phyloP scores from a whole-genome alignment of 2,113 vertebrate genomes.

The Callopanchax toddi region DNA sequence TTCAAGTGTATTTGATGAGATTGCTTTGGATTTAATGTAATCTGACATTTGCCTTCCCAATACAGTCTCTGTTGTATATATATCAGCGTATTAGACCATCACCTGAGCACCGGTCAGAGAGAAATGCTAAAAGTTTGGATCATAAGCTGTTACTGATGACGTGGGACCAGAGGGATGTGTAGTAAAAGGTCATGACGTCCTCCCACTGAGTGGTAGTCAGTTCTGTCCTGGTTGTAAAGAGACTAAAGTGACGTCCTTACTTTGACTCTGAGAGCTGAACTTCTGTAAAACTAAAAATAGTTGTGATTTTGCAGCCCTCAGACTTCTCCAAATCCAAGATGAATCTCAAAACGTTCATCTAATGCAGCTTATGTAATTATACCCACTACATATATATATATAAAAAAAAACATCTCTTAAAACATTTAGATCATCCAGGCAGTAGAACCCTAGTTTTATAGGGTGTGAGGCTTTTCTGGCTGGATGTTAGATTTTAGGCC shows the following conservation, averaged over 20 bases:
- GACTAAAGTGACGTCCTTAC: background rate
- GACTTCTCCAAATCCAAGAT: background rate
- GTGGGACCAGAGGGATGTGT: constrained; percentile 33
- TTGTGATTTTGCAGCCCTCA: background rate
- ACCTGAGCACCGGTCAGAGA: constrained; percentile 8
- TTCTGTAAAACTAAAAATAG: background rate
- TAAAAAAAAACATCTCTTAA: constrained; percentile 14
- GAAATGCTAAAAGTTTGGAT: constrained; percentile 1
- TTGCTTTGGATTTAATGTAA: constrained; percentile 22
- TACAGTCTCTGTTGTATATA: too few species aligned
- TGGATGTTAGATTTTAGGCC: constrained; percentile 22
- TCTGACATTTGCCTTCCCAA: constrained; percentile 27
- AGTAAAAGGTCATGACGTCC: background rate
- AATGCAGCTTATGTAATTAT: constrained; percentile 54
- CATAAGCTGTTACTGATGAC: constrained; percentile 58
- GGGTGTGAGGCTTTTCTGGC: constrained; percentile 36
- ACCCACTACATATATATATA: constrained; percentile 37
- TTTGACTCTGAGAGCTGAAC: background rate
- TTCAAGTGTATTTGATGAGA: constrained; percentile 3
- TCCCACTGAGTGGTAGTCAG: constrained; percentile 54
- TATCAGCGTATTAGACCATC: constrained; percentile 13
- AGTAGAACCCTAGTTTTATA: constrained; percentile 74
- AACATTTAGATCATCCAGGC: constrained; percentile 16
- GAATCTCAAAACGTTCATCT: constrained; percentile 23
- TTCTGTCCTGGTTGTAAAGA: constrained; percentile 18